Conservation (phyloP, 2,113 vertebrate species). For the Orientallactaga bullata region DNA sequence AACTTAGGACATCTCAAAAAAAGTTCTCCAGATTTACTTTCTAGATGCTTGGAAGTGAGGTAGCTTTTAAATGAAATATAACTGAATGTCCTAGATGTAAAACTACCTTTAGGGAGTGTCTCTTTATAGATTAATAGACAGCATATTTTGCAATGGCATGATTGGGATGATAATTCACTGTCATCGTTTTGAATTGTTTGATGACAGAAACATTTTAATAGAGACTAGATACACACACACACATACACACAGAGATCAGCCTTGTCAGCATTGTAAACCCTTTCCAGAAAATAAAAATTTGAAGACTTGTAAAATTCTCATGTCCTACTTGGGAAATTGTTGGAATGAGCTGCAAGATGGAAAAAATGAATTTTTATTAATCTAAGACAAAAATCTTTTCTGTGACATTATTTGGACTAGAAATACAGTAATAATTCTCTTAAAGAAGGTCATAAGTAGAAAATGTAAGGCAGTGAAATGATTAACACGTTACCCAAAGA, state of each 20-base stretch:
- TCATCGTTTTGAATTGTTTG: constrained; percentile 11
- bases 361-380: background rate
- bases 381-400: background rate
- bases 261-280: background rate
- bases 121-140: constrained; percentile 2
- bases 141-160: background rate
- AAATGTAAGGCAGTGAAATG: background rate
- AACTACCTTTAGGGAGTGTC: background rate
- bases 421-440: constrained; percentile 14
- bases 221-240: background rate
- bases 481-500: background rate
- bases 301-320: background rate
- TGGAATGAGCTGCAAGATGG: background rate
- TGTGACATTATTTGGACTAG: background rate
- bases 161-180: background rate
- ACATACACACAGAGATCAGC: background rate
- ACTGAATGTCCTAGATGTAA: constrained; percentile 4
- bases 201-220: constrained; percentile 22
- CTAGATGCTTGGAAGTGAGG: background rate
- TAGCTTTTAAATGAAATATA: constrained; percentile 31
- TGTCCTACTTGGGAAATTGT: background rate
- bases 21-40: constrained; percentile 15
- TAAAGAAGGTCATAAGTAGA: background rate
- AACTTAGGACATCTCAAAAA: background rate
- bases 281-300: background rate